Evolutionary conservation across 1,140 invertebrate genomes (phyloP).

Genomic region (Dendrolimus kikuchii): DNA sequence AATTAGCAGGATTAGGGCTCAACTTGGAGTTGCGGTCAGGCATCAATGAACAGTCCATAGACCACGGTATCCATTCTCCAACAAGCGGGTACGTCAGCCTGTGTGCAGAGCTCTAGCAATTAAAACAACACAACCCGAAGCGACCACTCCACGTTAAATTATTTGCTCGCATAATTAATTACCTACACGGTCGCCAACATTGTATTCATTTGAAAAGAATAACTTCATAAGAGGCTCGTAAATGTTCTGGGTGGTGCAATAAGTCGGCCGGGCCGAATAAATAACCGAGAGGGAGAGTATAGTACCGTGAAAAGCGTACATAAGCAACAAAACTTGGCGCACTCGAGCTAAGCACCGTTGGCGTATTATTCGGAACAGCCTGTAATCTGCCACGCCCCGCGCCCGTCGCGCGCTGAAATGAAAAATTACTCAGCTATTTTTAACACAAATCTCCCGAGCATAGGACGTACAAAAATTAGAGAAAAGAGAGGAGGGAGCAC

Average conservation of each 20-base stretch:
- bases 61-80: too few species aligned
- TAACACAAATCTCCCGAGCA: constrained; percentile 58
- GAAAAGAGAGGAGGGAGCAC: constrained; percentile 64
- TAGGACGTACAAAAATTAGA: constrained; percentile 70
- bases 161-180: constrained; percentile 23
- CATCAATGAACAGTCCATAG: too few species aligned
- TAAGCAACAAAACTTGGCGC: constrained; percentile 42
- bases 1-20: too few species aligned
- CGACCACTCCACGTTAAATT: constrained; percentile 9
- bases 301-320: constrained; percentile 39
- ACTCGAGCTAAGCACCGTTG: constrained; percentile 55
- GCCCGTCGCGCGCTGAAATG: constrained; percentile 63
- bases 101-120: background rate
- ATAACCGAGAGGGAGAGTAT: constrained; percentile 29
- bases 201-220: constrained; percentile 43
- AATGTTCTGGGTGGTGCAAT: constrained; percentile 29
- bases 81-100: background rate
- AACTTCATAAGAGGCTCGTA: constrained; percentile 39
- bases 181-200: constrained; percentile 16
- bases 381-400: constrained; percentile 65
- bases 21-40: too few species aligned
- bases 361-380: constrained; percentile 59
- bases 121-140: constrained; percentile 1
- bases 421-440: constrained; percentile 69
- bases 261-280: constrained; percentile 36